Base-by-base conservation (phyloP, 2,797 vertebrate species). In the Muraenolepis orangiensis region DNA sequence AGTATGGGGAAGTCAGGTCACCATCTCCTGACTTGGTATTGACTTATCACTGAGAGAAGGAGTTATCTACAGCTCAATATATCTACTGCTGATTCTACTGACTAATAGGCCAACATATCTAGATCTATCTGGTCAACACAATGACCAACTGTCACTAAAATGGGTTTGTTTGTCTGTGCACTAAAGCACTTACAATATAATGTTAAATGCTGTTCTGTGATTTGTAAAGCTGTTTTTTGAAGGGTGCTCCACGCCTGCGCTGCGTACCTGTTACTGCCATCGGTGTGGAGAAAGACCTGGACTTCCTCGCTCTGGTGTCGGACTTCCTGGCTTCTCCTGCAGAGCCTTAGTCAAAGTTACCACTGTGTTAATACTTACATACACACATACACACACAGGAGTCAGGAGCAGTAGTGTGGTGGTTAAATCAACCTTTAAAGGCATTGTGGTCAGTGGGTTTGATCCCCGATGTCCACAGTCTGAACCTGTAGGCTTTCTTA, bases 281-380 rank as follows among this genome's bases (percentile, higher is more conserved):
- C 0, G 91, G 91, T 28, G 66, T 86, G 57, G 90, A 93, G 29
- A 83, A 51, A 18, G 92, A 93, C 36, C 84, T 86, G 57, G 86
- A 77, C 66, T 89, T 93, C 76, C 72, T 79, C 87, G 6, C 70
- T 29, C 0, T 82, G 16, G 16, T 71, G 6, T 89, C 90, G n/a
- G 82, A 51, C 57, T 11, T 64, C 57, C 26, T 64, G 2, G 57
- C 57, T 64, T 64, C 57, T 64, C 57, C 57, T 64, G 26, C 51
- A 64, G 10, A 64, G 23, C 23, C 23, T 26, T 26, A 23, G 57
- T 26, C n/a, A 64, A 64, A 64, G 23, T 26, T 26, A 64, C 3
- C n/a, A n/a, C n/a, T n/a, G n/a, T n/a, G 13, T 42, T 42, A 42
- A 42, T 42, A 42, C 40, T 13, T 5, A 51, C 46, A n/a, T 51